A percentile compares a stretch with the other conserved stretches of the same genome.
Evolutionary conservation across 2,888 invertebrate species (phyloP).

Genomic region (Entomobrya multifasciata): DNA sequence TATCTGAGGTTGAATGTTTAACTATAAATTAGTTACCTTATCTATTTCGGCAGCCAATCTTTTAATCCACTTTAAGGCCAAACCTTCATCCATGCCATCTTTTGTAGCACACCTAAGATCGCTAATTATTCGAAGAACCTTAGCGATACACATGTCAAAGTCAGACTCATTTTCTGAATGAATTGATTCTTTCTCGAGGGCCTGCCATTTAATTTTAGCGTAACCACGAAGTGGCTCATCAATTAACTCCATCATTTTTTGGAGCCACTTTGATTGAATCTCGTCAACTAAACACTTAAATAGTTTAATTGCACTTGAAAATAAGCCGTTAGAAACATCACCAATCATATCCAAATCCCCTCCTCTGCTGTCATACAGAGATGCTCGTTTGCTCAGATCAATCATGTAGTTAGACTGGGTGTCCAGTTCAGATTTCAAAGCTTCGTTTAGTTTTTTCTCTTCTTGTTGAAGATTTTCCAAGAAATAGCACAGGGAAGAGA

Average conservation of each 20-base stretch:
- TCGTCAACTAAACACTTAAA: constrained; percentile 75
- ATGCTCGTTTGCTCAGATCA: constrained; percentile 53
- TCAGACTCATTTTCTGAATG: constrained; percentile 28
- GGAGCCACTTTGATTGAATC: constrained; percentile 76
- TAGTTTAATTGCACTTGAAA: constrained; percentile 71
- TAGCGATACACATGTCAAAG: constrained; percentile 29
- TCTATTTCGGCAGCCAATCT: constrained; percentile 67
- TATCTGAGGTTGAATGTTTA: too few relatives aligned
- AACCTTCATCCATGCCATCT: constrained; percentile 70
- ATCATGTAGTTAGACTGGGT: constrained; percentile 57
- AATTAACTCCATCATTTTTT: constrained; percentile 61
- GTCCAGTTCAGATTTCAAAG: constrained; percentile 52
- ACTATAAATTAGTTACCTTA: too few relatives aligned
- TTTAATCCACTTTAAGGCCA: constrained; percentile 76
- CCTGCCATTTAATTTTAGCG: constrained; percentile 76
- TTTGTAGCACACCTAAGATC: constrained; percentile 65
- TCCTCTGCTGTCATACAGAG: constrained; percentile 37
- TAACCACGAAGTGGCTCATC: constrained; percentile 69
- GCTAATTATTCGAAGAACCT: constrained; percentile 67
- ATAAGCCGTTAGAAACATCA: constrained; percentile 70
- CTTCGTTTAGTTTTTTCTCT: constrained; percentile 55
- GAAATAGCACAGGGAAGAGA: constrained; percentile 73
- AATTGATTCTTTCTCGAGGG: constrained; percentile 56
- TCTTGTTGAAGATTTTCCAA: constrained; percentile 70
- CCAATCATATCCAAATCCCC: constrained; percentile 65